Evolutionary conservation across 2,888 invertebrate genomes (phyloP), one percentile per base, ranked within the genome.

Genomic region (Sphaeridia pumilis): DNA sequence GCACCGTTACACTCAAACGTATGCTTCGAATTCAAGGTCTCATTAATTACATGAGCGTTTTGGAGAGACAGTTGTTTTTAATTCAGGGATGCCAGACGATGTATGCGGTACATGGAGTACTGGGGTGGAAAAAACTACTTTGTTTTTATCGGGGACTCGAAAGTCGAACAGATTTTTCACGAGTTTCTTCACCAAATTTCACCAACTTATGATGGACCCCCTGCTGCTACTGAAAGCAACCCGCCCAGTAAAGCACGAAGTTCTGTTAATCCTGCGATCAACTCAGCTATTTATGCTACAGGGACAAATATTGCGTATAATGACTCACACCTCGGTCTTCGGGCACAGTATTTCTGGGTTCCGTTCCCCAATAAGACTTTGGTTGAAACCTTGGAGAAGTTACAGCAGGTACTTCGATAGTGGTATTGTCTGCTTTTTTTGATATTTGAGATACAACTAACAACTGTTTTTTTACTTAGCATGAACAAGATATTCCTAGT

Each of bases 1-100:
- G 72, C 94, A 95, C 69, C 83, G 82, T 68, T 95, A 95, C 69
- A 83, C 84, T 1, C 84, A 86, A 75, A 84, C 84, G 92, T 93
- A 77, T 78, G 78, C 69, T 58, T n/a, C n/a, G n/a, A n/a, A n/a
- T n/a, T n/a, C n/a, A n/a, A n/a, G n/a, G n/a, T n/a, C n/a, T n/a
- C n/a, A n/a, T n/a, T n/a, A n/a, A n/a, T n/a, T n/a, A n/a, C n/a
- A n/a, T n/a, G n/a, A n/a, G n/a, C n/a, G n/a, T n/a, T n/a, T n/a
- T n/a, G n/a, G n/a, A n/a, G n/a, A n/a, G n/a, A n/a, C n/a, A n/a
- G n/a, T n/a, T n/a, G n/a, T n/a, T n/a, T n/a, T n/a, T n/a, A n/a
- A n/a, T 76, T 21, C 71, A 94, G 94, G 49, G 93, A 95, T 71
- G 85, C 90, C 4, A 76, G 87, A 63, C 78, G 86, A 70, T 95